phyloP scores from a whole-genome alignment of 2,888 invertebrate species.

The Oligia strigilis region DNA sequence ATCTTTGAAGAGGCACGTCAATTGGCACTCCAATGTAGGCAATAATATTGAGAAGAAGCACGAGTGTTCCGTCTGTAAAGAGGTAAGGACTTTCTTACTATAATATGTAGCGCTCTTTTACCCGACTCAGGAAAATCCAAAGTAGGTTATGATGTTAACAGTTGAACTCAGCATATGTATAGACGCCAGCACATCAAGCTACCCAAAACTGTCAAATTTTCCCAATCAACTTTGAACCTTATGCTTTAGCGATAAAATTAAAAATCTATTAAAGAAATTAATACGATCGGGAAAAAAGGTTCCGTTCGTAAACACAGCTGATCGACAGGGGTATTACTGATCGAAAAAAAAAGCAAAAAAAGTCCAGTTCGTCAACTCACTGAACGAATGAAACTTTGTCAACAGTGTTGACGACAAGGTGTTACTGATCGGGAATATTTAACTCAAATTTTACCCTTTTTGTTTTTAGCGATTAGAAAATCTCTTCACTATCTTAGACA shows the following conservation, averaged over 20 bases:
- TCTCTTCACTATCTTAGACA: too few species aligned
- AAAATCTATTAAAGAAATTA: too few species aligned
- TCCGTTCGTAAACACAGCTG: too few species aligned
- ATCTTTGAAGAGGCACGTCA: constrained; percentile 86
- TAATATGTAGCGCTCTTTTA: background rate
- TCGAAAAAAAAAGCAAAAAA: background rate
- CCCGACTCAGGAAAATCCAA: background rate
- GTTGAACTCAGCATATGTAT: background rate
- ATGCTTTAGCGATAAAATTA: too few species aligned
- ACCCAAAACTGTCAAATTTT: too few species aligned
- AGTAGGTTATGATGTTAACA: background rate
- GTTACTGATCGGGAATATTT: background rate
- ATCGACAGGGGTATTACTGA: background rate
- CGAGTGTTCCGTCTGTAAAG: constrained; percentile 86
- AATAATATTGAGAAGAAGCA: constrained; percentile 81
- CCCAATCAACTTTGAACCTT: too few species aligned
- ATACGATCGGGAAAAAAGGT: too few species aligned
- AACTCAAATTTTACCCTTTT: background rate
- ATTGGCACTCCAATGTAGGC: constrained; percentile 86
- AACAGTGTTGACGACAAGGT: background rate
- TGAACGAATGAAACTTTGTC: background rate
- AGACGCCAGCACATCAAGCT: too few species aligned
- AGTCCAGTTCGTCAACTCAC: background rate
- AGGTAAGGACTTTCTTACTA: constrained; percentile 75
- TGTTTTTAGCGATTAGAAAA: too few species aligned